Evolutionary conservation across 2,113 vertebrate genomes (phyloP).

Genomic region (Mobula birostris): DNA sequence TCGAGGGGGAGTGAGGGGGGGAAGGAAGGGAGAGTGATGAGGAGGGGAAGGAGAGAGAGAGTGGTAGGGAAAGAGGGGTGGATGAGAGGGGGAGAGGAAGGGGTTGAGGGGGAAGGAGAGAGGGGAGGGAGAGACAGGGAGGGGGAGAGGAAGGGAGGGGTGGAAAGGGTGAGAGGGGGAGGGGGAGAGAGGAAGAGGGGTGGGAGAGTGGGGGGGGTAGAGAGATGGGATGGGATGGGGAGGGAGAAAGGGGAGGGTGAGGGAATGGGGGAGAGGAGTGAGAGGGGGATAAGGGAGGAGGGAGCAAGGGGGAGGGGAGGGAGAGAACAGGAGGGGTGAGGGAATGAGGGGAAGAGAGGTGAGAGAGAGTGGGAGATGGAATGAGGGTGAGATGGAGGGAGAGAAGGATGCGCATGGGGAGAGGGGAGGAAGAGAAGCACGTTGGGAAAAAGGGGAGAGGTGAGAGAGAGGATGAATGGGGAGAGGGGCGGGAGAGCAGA

Average conservation of each 20-base stretch:
- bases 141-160: neutral
- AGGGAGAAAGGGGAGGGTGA: neutral
- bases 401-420: too few relatives aligned
- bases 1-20: too few relatives aligned
- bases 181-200: neutral
- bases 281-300: neutral
- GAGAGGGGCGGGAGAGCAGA: too few relatives aligned
- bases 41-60: too few relatives aligned
- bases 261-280: neutral
- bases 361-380: too few relatives aligned
- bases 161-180: neutral
- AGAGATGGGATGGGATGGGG: neutral
- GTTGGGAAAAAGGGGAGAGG: too few relatives aligned
- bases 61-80: neutral
- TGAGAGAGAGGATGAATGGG: too few relatives aligned
- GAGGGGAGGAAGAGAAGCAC: too few relatives aligned
- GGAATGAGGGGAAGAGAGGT: neutral
- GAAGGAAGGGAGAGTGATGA: too few relatives aligned
- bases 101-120: neutral
- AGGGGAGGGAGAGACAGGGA: neutral
- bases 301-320: neutral
- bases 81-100: too few relatives aligned
- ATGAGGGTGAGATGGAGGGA: too few relatives aligned
- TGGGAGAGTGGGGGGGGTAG: too few relatives aligned
- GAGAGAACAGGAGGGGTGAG: neutral